Evolutionary conservation across 2,888 invertebrate genomes (phyloP).

Genomic region (Tachystola acroxantha): DNA sequence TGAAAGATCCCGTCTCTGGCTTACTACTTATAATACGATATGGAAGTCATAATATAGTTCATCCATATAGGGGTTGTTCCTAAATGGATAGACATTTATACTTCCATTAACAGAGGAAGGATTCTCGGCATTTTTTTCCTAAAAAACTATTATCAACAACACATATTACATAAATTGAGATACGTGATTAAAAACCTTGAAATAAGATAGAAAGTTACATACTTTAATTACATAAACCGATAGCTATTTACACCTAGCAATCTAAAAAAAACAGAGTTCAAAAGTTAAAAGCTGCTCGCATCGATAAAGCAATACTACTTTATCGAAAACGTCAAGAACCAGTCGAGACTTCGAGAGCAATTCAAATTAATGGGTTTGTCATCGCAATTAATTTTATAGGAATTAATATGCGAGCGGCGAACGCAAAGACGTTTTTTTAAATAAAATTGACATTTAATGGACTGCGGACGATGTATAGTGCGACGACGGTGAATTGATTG

Average conservation of each 20-base stretch:
- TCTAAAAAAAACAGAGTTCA: conserved; percentile 18
- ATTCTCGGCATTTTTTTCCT: no score
- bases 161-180: neutral
- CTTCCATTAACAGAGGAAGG: no score
- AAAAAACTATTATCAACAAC: no score
- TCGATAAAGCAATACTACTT: conserved; percentile 10
- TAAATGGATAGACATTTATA: no score
- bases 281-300: conserved; percentile 19
- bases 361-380: conserved; percentile 75
- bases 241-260: conserved; percentile 8
- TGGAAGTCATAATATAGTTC: no score
- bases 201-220: conserved; percentile 10
- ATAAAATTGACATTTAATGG: conserved; percentile 73
- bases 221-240: conserved; percentile 8
- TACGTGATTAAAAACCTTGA: conserved; percentile 1
- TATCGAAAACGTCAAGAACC: conserved; percentile 23
- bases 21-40: no score
- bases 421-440: conserved; percentile 59
- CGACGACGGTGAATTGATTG: conserved; percentile 72
- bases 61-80: no score
- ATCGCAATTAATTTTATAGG: conserved; percentile 76
- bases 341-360: conserved; percentile 48
- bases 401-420: conserved; percentile 74
- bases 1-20: no score
- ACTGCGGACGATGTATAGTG: conserved; percentile 54